Percentiles rank a stretch among this genome's conserved stretches.
Evolutionary conservation across 2,888 invertebrate genomes (phyloP).

Genomic region (Melanargia galathea): DNA sequence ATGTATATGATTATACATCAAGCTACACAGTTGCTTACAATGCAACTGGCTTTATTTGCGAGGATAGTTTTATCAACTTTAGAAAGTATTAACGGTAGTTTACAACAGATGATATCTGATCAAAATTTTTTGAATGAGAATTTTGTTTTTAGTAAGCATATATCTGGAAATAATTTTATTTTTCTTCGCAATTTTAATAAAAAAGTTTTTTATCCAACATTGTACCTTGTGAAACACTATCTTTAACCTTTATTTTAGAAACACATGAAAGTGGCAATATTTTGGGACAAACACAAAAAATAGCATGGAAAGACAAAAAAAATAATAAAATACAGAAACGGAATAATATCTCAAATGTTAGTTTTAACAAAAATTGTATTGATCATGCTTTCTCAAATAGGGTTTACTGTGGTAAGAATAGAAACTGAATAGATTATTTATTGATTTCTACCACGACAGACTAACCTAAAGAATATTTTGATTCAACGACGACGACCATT

Average conservation of each 20-base stretch:
- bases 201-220: neutral
- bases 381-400: neutral
- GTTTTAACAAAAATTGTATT: neutral
- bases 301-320: neutral
- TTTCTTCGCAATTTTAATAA: neutral
- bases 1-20: neutral
- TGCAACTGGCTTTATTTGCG: neutral
- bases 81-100: neutral
- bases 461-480: too few species aligned
- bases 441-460: too few species aligned
- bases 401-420: neutral
- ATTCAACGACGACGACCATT: too few species aligned
- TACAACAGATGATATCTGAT: neutral
- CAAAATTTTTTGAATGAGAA: conserved; percentile 1
- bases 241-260: conserved; percentile 7
- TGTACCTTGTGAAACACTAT: neutral
- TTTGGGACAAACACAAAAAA: neutral
- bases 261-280: neutral
- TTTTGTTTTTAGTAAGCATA: neutral
- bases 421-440: too few species aligned
- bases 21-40: neutral
- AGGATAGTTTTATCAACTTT: neutral
- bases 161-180: too few species aligned
- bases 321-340: neutral
- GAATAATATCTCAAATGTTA: neutral